These are phyloP conservation scores for Typhlichthys eigenmanni DNA, from an alignment of 2,797 vertebrate genomes.

Conservation along the genomic window DNA sequence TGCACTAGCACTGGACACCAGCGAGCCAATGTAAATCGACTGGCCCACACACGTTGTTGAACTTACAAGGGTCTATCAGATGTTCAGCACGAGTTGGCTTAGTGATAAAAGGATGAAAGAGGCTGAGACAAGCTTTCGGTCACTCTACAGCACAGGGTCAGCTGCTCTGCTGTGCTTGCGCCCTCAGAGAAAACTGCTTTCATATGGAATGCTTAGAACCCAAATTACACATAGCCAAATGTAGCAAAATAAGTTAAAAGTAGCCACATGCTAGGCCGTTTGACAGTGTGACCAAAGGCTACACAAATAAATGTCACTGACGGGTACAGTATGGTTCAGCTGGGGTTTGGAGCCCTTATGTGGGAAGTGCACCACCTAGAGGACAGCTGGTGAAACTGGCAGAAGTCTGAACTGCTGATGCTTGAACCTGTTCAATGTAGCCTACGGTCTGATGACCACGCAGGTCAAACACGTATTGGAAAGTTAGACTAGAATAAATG, in stretches of 20 bases:
- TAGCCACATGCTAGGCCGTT: conserved; percentile 8
- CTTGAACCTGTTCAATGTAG: conserved; percentile 10
- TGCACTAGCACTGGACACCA: too few species aligned
- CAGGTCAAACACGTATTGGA: neutral
- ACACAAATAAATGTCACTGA: neutral
- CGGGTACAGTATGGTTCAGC: too few species aligned
- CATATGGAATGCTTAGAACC: neutral
- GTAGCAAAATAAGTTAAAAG: neutral
- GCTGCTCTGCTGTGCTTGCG: conserved; percentile 7
- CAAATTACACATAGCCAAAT: conserved; percentile 14
- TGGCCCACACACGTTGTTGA: too few species aligned
- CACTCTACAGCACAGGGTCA: conserved; percentile 4
- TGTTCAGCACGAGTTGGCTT: too few species aligned
- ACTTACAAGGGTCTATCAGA: too few species aligned
- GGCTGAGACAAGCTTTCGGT: too few species aligned
- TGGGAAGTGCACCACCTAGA: conserved; percentile 50
- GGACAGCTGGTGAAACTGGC: conserved; percentile 17
- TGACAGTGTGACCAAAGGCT: neutral
- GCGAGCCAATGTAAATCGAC: too few species aligned
- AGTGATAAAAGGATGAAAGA: too few species aligned
- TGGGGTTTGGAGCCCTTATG: too few species aligned
- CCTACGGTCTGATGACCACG: neutral
- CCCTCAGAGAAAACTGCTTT: conserved; percentile 21
- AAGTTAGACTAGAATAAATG: neutral
- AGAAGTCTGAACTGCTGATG: conserved; percentile 20